A percentile compares a stretch with the other conserved stretches of the same genome.
Conservation (phyloP, 2,797 vertebrate genomes). For the Pteropus rufus region DNA sequence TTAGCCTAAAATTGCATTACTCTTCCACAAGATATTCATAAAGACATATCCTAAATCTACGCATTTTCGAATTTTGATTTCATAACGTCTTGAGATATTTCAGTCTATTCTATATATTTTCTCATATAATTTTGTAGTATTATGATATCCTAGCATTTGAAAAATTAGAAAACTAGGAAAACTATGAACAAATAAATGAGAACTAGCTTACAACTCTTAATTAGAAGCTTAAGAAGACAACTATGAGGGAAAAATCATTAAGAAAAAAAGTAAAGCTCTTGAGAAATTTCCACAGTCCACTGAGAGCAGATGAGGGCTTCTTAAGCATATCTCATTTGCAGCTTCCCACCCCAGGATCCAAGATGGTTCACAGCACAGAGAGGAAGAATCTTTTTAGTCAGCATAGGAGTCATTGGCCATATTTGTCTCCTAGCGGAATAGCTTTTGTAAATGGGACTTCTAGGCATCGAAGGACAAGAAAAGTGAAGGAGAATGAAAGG, state of each 20-base stretch:
- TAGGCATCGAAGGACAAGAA: not conserved
- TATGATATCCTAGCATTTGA: conserved; percentile 23
- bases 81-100: not conserved
- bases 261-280: not conserved
- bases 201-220: conserved; percentile 12
- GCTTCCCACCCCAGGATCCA: not conserved
- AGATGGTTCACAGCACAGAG: not conserved
- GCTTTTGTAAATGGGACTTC: not conserved
- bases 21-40: not conserved
- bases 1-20: not conserved
- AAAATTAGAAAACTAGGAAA: conserved; percentile 39
- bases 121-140: not conserved
- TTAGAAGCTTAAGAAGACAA: not conserved
- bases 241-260: not conserved
- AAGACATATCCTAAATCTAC: not conserved
- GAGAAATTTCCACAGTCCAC: not conserved
- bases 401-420: not conserved
- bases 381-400: not conserved
- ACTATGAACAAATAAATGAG: not conserved
- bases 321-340: not conserved
- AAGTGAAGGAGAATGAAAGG: not conserved
- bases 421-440: not conserved
- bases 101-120: not conserved
- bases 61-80: not conserved
- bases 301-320: not conserved